Evolutionary conservation across 2,888 invertebrate species (phyloP), one percentile per base, ranked within the genome.

Genomic region (Eupithecia vulgata): DNA sequence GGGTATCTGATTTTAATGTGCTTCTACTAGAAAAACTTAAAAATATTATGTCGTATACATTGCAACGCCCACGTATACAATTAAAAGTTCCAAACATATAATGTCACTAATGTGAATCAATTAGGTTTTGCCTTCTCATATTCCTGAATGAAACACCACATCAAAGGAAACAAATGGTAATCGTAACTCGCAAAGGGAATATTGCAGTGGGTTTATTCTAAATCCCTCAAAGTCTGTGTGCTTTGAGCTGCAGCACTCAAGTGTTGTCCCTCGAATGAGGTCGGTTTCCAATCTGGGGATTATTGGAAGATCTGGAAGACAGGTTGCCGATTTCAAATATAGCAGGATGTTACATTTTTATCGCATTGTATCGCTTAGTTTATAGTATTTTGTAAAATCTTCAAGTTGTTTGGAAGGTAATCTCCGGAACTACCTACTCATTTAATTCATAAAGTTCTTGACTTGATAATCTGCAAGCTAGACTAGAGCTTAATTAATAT

Each of bases 201-300:
- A 74, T 68, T 68, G 59, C 71, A 25, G 37, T 30, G 4, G 61
- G 30, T 17, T 64, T 64, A 64, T 37, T 68, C 40, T 68, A 71
- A 68, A 71, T 74, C 74, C 66, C 68, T 48, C 59, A 74, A 71
- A 66, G 68, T 59, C 59, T 59, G 74, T 65, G 25, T 67, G 71
- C 64, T 71, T 68, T 42, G 62, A 70, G 73, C 45, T 74, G 71
- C 74, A 74, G 71, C 74, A 74, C 68, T 37, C 68, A 62, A 65
- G 42, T 59, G 37, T 25, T 10, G 15, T 68, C 52, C 34, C 40
- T 37, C 37, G 37, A 59, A 42, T 45, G 64, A 59, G 42, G 17
- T 68, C 37, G 67, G 45, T 45, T 37, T 64, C n/a, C 64, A n/a
- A 64, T 64, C 34, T 37, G n/a, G 21, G 37, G 37, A 64, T 37